These are phyloP conservation scores for Agonopterix heracliana DNA, from an alignment of 2,888 invertebrate genomes.

Conservation along the genomic window DNA sequence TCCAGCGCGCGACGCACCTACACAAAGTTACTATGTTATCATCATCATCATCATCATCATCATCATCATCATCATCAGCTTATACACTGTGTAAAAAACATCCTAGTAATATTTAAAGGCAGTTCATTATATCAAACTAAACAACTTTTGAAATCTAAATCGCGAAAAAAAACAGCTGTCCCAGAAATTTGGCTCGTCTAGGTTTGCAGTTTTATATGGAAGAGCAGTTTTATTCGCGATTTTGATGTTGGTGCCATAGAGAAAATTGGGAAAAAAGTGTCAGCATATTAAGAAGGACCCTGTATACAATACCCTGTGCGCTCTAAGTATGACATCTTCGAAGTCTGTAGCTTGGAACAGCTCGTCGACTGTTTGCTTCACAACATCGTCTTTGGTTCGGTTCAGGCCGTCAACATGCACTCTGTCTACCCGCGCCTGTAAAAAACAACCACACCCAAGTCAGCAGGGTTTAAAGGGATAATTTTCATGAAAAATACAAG, in stretches of 20 bases:
- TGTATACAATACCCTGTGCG: slow-evolving; percentile 76
- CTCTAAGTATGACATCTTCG: slow-evolving; percentile 85
- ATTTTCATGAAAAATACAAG: too few species aligned
- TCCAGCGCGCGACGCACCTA: slow-evolving; percentile 85
- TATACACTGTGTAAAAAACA: not conserved
- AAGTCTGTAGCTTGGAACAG: slow-evolving; percentile 91
- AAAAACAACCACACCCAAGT: too few species aligned
- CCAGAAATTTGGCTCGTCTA: too few species aligned
- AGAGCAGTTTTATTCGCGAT: too few species aligned
- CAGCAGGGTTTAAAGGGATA: too few species aligned
- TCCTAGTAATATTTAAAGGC: not conserved
- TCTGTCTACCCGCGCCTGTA: slow-evolving; percentile 87
- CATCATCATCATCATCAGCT: not conserved
- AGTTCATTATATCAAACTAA: too few species aligned
- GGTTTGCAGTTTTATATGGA: too few species aligned
- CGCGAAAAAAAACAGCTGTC: too few species aligned
- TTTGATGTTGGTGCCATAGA: too few species aligned
- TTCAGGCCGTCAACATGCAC: slow-evolving; percentile 90
- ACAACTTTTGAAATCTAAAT: too few species aligned
- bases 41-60: slow-evolving; percentile 6
- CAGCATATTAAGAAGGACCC: too few species aligned
- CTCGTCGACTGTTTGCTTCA: slow-evolving; percentile 85
- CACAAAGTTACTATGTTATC: slow-evolving; percentile 21
- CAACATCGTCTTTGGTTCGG: slow-evolving; percentile 92
- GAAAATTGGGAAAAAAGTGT: too few species aligned